Evolutionary conservation across 1,140 invertebrate species (phyloP).

Genomic region (Rhynchophorus ferrugineus): DNA sequence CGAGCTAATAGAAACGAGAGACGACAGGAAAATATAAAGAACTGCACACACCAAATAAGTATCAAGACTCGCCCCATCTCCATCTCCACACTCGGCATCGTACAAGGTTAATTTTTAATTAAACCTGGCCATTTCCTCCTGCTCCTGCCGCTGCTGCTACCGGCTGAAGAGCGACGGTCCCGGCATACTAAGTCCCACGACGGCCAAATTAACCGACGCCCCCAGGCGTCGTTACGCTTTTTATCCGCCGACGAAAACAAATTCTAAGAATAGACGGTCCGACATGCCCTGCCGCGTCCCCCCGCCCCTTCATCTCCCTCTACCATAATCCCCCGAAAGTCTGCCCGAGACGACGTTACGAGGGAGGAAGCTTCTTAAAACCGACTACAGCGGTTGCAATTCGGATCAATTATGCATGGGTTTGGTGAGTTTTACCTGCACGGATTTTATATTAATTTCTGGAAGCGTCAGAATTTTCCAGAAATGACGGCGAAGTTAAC

Average conservation of each 20-base stretch:
- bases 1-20: background rate
- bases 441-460: too few relatives aligned
- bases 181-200: background rate
- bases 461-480: too few relatives aligned
- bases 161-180: background rate
- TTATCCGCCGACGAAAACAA: background rate
- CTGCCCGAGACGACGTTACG: too few relatives aligned
- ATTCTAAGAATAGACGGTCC: background rate
- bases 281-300: background rate
- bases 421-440: conserved; percentile 15
- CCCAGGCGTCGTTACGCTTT: background rate
- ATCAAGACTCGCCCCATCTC: too few relatives aligned
- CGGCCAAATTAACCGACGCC: background rate
- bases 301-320: too few relatives aligned
- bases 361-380: conserved; percentile 15
- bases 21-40: too few relatives aligned
- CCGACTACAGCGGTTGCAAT: conserved; percentile 19
- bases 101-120: background rate
- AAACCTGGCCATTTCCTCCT: too few relatives aligned
- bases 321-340: too few relatives aligned
- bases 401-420: conserved; percentile 20
- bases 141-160: background rate
- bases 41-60: too few relatives aligned
- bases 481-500: too few relatives aligned
- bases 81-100: background rate